Conservation (phyloP, 2,888 invertebrate species). For the Agonopterix alstromeriana region DNA sequence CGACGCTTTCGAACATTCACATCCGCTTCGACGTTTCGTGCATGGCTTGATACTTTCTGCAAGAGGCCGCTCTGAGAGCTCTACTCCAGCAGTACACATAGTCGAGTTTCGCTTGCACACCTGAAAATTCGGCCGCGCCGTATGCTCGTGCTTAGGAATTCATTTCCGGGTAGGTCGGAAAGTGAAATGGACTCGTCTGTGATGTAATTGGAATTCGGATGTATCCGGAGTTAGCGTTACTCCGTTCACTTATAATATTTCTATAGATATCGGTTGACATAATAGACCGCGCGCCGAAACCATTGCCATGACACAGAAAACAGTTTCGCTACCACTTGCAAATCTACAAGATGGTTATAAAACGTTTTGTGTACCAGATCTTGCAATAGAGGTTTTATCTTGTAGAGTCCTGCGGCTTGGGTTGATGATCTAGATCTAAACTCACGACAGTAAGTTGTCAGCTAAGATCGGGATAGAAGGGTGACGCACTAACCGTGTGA, state of each 20-base stretch:
- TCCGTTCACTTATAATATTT: slow-evolving; percentile 72
- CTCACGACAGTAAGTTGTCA: no score
- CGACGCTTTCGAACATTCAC: slow-evolving; percentile 54
- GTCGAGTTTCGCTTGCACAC: slow-evolving; percentile 35
- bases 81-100: slow-evolving; percentile 32
- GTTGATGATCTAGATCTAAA: no score
- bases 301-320: slow-evolving; percentile 40
- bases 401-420: no score
- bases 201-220: slow-evolving; percentile 77
- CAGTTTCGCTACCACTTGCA: slow-evolving; percentile 2
- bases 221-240: slow-evolving; percentile 72
- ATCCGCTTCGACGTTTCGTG: slow-evolving; percentile 69
- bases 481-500: no score
- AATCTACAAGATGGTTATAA: no score
- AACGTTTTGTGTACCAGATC: no score
- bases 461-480: no score
- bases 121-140: slow-evolving; percentile 60
- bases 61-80: slow-evolving; percentile 27
- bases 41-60: slow-evolving; percentile 53
- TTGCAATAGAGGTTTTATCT: no score
- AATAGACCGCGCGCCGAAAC: slow-evolving; percentile 48
- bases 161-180: slow-evolving; percentile 77
- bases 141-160: slow-evolving; percentile 76
- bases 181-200: slow-evolving; percentile 76
- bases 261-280: slow-evolving; percentile 68